phyloP scores from a whole-genome alignment of 2,888 invertebrate genomes.

The Pantelozetes paolii region DNA sequence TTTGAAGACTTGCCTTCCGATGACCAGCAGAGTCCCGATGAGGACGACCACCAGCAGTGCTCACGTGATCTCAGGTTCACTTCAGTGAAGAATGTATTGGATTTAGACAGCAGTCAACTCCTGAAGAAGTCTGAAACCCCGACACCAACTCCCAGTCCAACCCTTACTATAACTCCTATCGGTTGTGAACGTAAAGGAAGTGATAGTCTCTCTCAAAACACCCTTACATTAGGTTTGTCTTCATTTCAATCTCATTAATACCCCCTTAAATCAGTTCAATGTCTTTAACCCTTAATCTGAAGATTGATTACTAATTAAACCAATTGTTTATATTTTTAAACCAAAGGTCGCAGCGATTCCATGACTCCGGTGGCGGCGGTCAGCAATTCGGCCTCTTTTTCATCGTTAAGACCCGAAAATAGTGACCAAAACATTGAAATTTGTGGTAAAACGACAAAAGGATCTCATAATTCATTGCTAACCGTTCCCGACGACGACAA shows the following conservation, averaged over 20 bases:
- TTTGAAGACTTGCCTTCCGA: conserved; percentile 73
- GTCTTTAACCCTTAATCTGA: no score
- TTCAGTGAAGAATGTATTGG: conserved; percentile 1
- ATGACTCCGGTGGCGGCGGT: neutral
- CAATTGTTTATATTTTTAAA: no score
- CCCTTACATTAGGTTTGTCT: neutral
- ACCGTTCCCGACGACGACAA: neutral
- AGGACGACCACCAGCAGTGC: conserved; percentile 43
- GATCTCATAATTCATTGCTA: conserved; percentile 10
- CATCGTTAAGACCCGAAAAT: neutral
- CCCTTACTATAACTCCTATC: conserved; percentile 16
- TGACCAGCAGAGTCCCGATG: conserved; percentile 63
- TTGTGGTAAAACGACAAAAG: neutral
- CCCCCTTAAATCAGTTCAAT: no score
- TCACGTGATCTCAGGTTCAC: conserved; percentile 21
- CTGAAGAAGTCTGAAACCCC: neutral
- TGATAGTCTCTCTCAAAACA: conserved; percentile 10
- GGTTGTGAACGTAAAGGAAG: conserved; percentile 13
- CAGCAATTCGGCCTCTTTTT: conserved; percentile 18
- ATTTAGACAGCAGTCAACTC: conserved; percentile 34
- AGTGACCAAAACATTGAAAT: neutral
- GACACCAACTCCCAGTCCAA: conserved; percentile 1
- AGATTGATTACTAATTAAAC: no score
- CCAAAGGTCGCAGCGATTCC: conserved; percentile 1
- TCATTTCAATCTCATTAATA: no score